Evolutionary conservation across 2,888 invertebrate genomes (phyloP), one percentile per base, ranked within the genome.

Genomic region (Chelonus formosanus): DNA sequence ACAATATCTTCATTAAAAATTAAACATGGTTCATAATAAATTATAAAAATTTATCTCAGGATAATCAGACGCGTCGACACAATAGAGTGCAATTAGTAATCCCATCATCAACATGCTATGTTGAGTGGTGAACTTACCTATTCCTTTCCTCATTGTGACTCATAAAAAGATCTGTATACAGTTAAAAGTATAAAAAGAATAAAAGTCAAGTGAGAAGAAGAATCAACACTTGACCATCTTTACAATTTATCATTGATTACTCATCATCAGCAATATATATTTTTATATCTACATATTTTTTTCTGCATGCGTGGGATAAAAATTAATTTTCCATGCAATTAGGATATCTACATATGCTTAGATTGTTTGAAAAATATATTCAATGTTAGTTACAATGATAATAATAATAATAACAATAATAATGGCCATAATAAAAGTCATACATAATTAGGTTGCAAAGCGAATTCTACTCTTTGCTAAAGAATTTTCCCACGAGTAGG

Each of bases 161-260:
- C 54, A 65, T 34, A 35, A 47, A 54, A 53, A 20, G 10, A n/a
- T 43, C 4, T 59, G 10, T 40, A 20, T 35, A 59, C 8, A 44
- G 35, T 31, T 36, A 47, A 40, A 8, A 35, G 20, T 44, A 53
- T 44, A 32, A 44, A 50, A 56, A 50, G 34, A 63, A 10, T 40
- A 44, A 44, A 40, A 43, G 63, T 48, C 8, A 45, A 40, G 40
- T 40, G 40, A 40, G 40, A 40, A 40, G 40, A 40, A 40, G 40
- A 40, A 40, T 40, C 4, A 6, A 6, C 40, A 6, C 5, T 40
- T 40, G 40, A 40, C 6, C 40, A 40, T 40, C 40, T 40, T 40
- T 6, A 62, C 62, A 62, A 69, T 65, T 59, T 61, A 69, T 64
- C 60, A n/a, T 57, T 61, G 67, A 69, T 69, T 69, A 65, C 67